Base-by-base conservation (phyloP, 2,797 vertebrate genomes). In the Moxostoma hubbsi region DNA sequence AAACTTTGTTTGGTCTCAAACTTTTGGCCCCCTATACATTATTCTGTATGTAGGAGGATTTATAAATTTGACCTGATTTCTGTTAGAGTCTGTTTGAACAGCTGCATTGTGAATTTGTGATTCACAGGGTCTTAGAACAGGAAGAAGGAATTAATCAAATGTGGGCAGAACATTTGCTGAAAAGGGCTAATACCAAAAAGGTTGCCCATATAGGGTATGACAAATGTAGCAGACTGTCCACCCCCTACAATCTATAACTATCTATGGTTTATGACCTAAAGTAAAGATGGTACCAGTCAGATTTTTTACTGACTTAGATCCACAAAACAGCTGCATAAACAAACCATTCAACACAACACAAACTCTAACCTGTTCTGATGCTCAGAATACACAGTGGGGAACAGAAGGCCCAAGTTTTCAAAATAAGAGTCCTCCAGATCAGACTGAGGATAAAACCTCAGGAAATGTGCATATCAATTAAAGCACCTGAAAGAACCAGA, bases 251-350 rank as follows among this genome's bases (percentile, higher is more conserved):
- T 10, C 1, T 49, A 47, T 46, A 7, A 10, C 15, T 66, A 24
- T 24, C 15, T 66, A 24, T 24, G 71, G 59, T 73, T 66, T 67
- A 76, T 74, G 18, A 46, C 61, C 53, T 57, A 5, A 7, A 75
- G 46, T 71, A 61, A 15, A 73, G 49, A 64, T 67, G 59, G 53
- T 68, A 55, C 50, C 63, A 13, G 24, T 63, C 80, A 61, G 47
- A 58, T 51, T 36, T 70, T 80, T 82, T 81, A 84, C 45, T 47
- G 43, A 50, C 58, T 80, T 59, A 51, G 54, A 77, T 53, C 1
- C 66, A 66, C 54, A 66, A 59, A 72, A 79, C 84, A 88, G 80
- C 83, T 88, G 85, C 53, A 82, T 12, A 83, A 85, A 84, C 84
- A 80, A 75, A 50, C 57, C 45, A 67, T 6, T 7, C 55, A 74